Conservation (phyloP, 2,797 vertebrate genomes). For the Rhinoraja longicauda region DNA sequence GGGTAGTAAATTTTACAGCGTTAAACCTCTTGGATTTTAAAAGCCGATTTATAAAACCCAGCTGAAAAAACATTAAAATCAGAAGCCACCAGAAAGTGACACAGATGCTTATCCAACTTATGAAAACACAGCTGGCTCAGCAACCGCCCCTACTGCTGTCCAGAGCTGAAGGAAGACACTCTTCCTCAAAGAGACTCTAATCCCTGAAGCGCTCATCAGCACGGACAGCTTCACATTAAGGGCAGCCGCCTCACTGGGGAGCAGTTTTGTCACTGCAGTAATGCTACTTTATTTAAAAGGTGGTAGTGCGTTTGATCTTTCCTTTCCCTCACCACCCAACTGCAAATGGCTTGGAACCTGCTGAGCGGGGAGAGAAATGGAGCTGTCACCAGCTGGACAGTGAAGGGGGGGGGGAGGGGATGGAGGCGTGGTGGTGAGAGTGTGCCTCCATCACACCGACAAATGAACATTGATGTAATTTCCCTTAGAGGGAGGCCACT, state of each 20-base stretch:
- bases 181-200: not conserved
- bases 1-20: too few relatives aligned
- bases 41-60: not conserved
- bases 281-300: not conserved
- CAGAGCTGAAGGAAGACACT: not conserved
- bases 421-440: not conserved
- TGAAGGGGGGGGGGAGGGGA: not conserved
- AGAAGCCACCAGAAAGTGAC: not conserved
- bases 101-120: conserved; percentile 23
- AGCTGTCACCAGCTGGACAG: too few relatives aligned
- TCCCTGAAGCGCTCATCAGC: not conserved
- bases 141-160: not conserved
- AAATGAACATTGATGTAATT: not conserved
- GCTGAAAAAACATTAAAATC: conserved; percentile 25
- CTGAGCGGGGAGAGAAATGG: not conserved
- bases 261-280: not conserved
- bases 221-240: not conserved
- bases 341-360: not conserved
- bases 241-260: not conserved
- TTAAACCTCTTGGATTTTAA: not conserved
- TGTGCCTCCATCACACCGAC: not conserved
- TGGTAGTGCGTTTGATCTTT: not conserved
- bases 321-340: not conserved
- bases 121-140: not conserved
- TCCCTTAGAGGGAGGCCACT: not conserved